Evolutionary conservation across 2,797 vertebrate genomes (phyloP).

Genomic region (Onychomys leucogaster): DNA sequence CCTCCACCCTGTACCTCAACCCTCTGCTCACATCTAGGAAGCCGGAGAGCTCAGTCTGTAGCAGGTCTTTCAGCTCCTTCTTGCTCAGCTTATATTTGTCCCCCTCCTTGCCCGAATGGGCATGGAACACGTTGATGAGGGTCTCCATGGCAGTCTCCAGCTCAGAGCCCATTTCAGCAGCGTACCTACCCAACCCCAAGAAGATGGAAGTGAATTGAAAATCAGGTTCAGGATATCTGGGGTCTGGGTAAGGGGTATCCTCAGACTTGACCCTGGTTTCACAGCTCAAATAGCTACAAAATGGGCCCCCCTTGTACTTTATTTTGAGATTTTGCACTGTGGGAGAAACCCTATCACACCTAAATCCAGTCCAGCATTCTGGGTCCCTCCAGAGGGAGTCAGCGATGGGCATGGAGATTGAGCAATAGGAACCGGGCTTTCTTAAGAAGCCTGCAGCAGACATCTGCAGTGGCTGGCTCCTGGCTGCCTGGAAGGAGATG

Average conservation of each 20-base stretch:
- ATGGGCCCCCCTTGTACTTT: neutral
- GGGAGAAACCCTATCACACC: neutral
- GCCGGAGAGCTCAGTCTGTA: conserved; percentile 90
- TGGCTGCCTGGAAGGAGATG: neutral
- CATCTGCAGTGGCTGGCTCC: neutral
- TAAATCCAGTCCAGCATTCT: neutral
- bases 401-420: neutral
- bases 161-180: conserved; percentile 88
- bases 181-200: neutral
- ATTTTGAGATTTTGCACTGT: neutral
- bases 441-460: neutral
- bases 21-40: conserved; percentile 90
- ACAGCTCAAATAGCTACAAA: neutral
- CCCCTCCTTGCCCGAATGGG: conserved; percentile 94
- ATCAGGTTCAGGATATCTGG: neutral
- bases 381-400: neutral
- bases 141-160: conserved; percentile 91
- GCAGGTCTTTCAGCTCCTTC: conserved; percentile 92
- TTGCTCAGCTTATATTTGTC: conserved; percentile 96
- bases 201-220: neutral
- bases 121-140: conserved; percentile 93
- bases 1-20: neutral
- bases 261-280: neutral
- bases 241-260: neutral
- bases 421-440: neutral